Evolutionary conservation across 2,888 invertebrate genomes (phyloP).

Genomic region (Coleophora deauratella): DNA sequence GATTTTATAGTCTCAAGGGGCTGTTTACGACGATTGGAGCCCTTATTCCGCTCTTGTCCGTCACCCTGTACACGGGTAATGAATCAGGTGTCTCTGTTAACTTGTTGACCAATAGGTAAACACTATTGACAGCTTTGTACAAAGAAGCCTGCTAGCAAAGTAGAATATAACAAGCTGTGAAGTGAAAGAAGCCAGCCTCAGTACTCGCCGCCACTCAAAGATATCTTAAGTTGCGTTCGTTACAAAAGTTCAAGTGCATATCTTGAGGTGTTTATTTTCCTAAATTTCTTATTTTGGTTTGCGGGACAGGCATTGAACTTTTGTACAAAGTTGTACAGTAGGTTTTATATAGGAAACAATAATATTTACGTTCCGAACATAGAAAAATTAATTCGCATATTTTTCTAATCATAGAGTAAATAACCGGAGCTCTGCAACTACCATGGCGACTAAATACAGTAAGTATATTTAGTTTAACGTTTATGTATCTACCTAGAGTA

Average conservation of each 20-base stretch:
- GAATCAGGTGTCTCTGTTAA: slow-evolving; percentile 6
- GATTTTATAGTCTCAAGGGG: background rate
- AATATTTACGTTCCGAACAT: slow-evolving; percentile 8
- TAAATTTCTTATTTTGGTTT: slow-evolving; percentile 9
- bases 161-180: slow-evolving; percentile 20
- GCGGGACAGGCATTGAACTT: slow-evolving; percentile 49
- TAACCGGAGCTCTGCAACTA: too few species aligned
- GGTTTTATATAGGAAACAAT: too few species aligned
- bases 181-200: slow-evolving; percentile 40
- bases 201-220: slow-evolving; percentile 40
- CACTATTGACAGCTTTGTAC: slow-evolving; percentile 57
- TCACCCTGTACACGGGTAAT: too few species aligned
- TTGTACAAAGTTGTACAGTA: slow-evolving; percentile 57
- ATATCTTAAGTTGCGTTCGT: slow-evolving; percentile 17
- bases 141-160: slow-evolving; percentile 40
- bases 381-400: too few species aligned
- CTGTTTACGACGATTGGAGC: background rate
- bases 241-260: slow-evolving; percentile 57
- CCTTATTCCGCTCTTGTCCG: too few species aligned
- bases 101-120: slow-evolving; percentile 22
- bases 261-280: background rate
- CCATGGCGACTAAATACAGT: too few species aligned
- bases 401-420: too few species aligned
- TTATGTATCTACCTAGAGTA: too few species aligned
- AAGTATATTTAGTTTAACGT: too few species aligned